These are phyloP conservation scores for Phaethornis superciliosus DNA, from an alignment of 2,113 vertebrate species.

Conservation along the genomic window DNA sequence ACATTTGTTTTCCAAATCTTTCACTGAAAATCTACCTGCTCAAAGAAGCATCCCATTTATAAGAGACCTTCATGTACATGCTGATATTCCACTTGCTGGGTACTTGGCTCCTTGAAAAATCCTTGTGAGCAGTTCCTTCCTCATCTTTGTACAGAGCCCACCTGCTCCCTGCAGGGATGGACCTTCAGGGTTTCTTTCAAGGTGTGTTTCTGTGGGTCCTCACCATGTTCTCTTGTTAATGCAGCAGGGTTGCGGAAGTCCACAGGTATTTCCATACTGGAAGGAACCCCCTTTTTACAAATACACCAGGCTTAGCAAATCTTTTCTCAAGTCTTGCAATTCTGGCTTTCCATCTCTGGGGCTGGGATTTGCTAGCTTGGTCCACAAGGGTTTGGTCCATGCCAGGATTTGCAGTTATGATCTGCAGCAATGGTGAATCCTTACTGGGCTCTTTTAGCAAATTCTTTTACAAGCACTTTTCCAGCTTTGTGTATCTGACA, in stretches of 20 bases:
- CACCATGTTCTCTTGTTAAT: fast-evolving
- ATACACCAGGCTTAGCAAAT: not conserved
- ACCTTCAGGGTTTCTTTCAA: not conserved
- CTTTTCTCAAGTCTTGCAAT: not conserved
- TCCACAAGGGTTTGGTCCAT: fast-evolving
- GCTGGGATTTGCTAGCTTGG: fast-evolving
- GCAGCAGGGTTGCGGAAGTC: not conserved
- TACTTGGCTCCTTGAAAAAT: not conserved
- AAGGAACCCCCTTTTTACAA: not conserved
- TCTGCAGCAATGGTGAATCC: not conserved
- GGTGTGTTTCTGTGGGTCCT: not conserved
- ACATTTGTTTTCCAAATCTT: not conserved
- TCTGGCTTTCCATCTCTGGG: not conserved
- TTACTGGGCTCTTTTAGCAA: not conserved
- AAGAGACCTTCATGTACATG: not conserved
- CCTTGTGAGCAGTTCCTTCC: fast-evolving
- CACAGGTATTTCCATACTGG: fast-evolving
- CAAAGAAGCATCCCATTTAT: not conserved
- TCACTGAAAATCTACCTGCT: not conserved
- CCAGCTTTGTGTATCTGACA: not conserved
- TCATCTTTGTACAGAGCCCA: not conserved
- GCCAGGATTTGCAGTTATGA: not conserved
- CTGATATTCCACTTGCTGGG: fast-evolving
- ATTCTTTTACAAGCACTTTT: not conserved
- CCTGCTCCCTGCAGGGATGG: not conserved